These are phyloP conservation scores for Lasioglossum marginatum DNA, from an alignment of 2,888 invertebrate species.

Conservation along the genomic window DNA sequence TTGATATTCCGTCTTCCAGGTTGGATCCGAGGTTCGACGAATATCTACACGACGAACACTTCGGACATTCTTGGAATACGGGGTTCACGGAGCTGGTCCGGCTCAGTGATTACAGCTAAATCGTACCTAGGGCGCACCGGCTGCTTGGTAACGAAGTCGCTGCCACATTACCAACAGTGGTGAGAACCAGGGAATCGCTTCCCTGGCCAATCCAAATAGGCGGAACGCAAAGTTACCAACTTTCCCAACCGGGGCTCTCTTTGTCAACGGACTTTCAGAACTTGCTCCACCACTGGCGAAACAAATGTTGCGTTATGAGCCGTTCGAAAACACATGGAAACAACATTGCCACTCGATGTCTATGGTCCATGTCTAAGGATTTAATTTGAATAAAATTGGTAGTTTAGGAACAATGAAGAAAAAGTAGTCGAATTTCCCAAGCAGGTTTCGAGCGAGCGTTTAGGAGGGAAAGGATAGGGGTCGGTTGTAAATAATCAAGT, in stretches of 20 bases:
- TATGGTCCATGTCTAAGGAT: too few species aligned
- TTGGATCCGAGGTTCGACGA: constrained; percentile 45
- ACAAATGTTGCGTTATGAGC: neutral
- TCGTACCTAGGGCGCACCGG: constrained; percentile 65
- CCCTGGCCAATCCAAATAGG: constrained; percentile 81
- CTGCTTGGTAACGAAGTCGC: constrained; percentile 66
- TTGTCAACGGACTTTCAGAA: constrained; percentile 68
- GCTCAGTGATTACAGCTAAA: constrained; percentile 68
- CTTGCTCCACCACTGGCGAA: neutral
- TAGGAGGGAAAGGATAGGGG: neutral
- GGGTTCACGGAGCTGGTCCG: constrained; percentile 63
- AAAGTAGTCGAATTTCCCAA: neutral
- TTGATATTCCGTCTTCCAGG: constrained; percentile 43
- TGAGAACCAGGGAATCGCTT: constrained; percentile 72
- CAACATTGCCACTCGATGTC: neutral
- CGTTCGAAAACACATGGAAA: neutral
- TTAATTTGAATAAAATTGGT: too few species aligned
- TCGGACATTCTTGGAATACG: constrained; percentile 58
- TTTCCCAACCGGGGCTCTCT: constrained; percentile 76
- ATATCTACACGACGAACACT: constrained; percentile 49
- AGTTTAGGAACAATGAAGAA: too few species aligned
- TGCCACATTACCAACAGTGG: constrained; percentile 80
- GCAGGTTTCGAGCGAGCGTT: neutral
- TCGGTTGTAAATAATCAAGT: constrained; percentile 41
- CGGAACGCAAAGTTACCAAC: constrained; percentile 80